Conservation (phyloP, 2,797 vertebrate genomes). For the Leuciscus waleckii region DNA sequence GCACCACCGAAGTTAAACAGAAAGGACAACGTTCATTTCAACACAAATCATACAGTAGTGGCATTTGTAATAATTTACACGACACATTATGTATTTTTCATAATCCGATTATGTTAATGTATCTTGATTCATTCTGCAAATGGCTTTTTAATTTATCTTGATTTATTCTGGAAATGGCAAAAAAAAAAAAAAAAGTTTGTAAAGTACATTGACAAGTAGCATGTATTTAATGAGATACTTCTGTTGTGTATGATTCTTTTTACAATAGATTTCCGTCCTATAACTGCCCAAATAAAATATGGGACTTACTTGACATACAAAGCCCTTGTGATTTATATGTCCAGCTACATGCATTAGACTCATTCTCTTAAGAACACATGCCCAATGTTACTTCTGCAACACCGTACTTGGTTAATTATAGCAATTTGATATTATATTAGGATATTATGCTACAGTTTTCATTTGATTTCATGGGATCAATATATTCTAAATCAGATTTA, state of each 20-base stretch:
- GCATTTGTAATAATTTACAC: constrained; percentile 38
- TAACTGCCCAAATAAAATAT: constrained; percentile 37
- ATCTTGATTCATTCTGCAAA: constrained; percentile 19
- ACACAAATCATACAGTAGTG: constrained; percentile 27
- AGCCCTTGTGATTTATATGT: constrained; percentile 59
- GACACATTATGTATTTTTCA: constrained; percentile 27
- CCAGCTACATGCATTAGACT: constrained; percentile 62
- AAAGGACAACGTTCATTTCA: constrained; percentile 54
- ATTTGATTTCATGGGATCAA: constrained; percentile 18
- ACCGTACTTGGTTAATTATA: constrained; percentile 41
- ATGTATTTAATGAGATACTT: constrained; percentile 24
- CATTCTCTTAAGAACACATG: constrained; percentile 58
- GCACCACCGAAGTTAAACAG: constrained; percentile 52
- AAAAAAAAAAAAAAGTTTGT: background rate
- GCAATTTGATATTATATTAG: constrained; percentile 16
- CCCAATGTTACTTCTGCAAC: constrained; percentile 35
- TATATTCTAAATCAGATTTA: constrained; percentile 16
- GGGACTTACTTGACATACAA: constrained; percentile 55
- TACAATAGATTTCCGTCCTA: constrained; percentile 16
- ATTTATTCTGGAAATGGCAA: constrained; percentile 20
- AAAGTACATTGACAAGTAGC: constrained; percentile 32
- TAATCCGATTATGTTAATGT: constrained; percentile 1
- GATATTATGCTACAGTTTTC: constrained; percentile 21
- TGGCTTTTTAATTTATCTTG: background rate
- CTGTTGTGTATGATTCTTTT: constrained; percentile 26